Evolutionary conservation across 1,140 invertebrate genomes (phyloP), one percentile per base, ranked within the genome.

Genomic region (Hyles euphorbiae): DNA sequence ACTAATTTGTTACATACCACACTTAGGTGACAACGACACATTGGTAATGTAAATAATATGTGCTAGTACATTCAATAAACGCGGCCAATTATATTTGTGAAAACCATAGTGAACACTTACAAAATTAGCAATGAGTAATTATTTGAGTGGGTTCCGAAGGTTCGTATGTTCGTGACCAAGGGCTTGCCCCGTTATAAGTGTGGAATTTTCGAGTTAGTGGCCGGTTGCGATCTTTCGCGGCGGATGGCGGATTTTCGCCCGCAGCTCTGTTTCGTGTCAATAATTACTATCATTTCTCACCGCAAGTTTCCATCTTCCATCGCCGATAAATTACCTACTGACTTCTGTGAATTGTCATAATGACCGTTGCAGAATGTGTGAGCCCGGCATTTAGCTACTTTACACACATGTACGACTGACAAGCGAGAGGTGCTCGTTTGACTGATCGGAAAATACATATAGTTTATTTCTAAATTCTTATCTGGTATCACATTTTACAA

Each of bases 271-370:
- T 82, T 81, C 81, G 80, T 85, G 84, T 83, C 80, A 86, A 83
- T 86, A 87, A 88, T 84, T 78, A 88, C 79, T 81, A 81, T 78
- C 63, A 84, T 83, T 83, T 78, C 68, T 68, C 58, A 55, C 67
- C 55, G 67, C 72, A 67, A 66, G 73, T 78, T 80, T 74, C 65
- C 81, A 78, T 74, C 70, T 78, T 75, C 67, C 63, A 69, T 66
- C 60, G 61, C 34, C 74, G 67, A 76, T 81, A 74, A 77, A 83
- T 84, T 81, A 73, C 60, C 56, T 56, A 66, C 70, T 62, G 73
- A 80, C 75, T 85, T 85, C 76, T 81, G 74, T 85, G 78, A 87
- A 87, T 72, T 75, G 74, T 72, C 68, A 72, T 81, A 81, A 84
- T 81, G 70, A 78, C 59, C 72, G 70, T 72, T 70, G 70, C 76